Percentiles rank a stretch among this genome's conserved stretches.
phyloP scores from a whole-genome alignment of 2,888 invertebrate species.

The Stenodera caucasica region DNA sequence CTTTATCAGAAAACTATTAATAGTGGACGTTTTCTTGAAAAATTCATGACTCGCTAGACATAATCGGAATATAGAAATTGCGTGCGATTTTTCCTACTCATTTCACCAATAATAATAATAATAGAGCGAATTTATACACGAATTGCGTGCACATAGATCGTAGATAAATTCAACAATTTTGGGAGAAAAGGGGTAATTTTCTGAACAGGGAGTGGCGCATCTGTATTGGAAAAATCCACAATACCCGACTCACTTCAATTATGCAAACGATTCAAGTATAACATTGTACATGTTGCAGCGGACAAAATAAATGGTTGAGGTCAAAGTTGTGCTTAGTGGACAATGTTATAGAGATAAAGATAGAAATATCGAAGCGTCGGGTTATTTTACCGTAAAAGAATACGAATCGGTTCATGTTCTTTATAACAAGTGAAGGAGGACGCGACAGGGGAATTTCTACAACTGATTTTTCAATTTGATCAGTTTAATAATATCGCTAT shows the following conservation, averaged over 20 bases:
- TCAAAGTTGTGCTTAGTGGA: constrained; percentile 31
- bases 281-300: constrained; percentile 26
- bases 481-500: no score
- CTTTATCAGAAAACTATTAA: neutral
- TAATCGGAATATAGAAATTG: constrained; percentile 9
- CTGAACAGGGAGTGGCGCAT: no score
- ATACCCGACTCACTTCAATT: constrained; percentile 24
- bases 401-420: no score
- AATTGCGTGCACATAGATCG: constrained; percentile 9
- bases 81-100: constrained; percentile 7
- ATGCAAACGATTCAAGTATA: constrained; percentile 28
- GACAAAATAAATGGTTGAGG: constrained; percentile 34
- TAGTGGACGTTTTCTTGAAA: neutral
- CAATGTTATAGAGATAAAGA: constrained; percentile 19
- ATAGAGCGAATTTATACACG: constrained; percentile 4
- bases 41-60: constrained; percentile 3
- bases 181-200: no score
- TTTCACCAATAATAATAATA: neutral
- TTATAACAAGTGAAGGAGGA: no score
- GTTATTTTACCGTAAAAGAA: no score
- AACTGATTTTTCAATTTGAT: no score
- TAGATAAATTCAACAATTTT: no score
- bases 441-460: no score
- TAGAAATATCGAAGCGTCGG: no score
- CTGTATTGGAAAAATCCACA: neutral